A percentile compares a stretch with the other conserved stretches of the same genome.
Evolutionary conservation across 1,140 invertebrate genomes (phyloP).

Genomic region (Xylocopa sonorina): DNA sequence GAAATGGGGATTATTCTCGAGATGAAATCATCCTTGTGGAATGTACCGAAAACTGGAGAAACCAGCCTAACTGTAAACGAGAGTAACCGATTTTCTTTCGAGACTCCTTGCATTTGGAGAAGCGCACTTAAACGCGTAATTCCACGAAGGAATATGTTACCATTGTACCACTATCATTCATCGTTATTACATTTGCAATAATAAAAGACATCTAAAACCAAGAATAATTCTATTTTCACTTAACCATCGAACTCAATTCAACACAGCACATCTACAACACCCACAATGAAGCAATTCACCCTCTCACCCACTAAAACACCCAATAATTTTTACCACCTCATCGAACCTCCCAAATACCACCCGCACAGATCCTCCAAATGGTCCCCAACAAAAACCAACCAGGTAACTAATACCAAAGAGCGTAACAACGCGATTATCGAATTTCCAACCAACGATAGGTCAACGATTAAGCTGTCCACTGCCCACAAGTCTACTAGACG

Average conservation of each 20-base stretch:
- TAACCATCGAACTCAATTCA: too few relatives aligned
- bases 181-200: too few relatives aligned
- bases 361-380: background rate
- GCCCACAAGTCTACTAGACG: background rate
- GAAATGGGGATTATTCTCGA: background rate
- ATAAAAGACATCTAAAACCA: too few relatives aligned
- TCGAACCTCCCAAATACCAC: background rate
- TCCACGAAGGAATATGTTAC: background rate
- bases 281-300: slow-evolving; percentile 1
- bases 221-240: background rate
- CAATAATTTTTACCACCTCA: background rate
- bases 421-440: slow-evolving; percentile 13
- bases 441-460: background rate
- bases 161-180: too few relatives aligned
- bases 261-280: background rate
- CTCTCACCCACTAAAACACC: background rate
- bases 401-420: background rate
- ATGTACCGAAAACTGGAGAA: too few relatives aligned
- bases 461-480: background rate
- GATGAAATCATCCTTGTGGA: too few relatives aligned
- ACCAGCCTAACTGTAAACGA: too few relatives aligned
- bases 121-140: background rate
- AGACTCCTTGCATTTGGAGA: too few relatives aligned
- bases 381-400: background rate
- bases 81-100: too few relatives aligned